A percentile compares a stretch with the other conserved stretches of the same genome.
Evolutionary conservation across 2,113 vertebrate species (phyloP).

Genomic region (Melozone crissalis): DNA sequence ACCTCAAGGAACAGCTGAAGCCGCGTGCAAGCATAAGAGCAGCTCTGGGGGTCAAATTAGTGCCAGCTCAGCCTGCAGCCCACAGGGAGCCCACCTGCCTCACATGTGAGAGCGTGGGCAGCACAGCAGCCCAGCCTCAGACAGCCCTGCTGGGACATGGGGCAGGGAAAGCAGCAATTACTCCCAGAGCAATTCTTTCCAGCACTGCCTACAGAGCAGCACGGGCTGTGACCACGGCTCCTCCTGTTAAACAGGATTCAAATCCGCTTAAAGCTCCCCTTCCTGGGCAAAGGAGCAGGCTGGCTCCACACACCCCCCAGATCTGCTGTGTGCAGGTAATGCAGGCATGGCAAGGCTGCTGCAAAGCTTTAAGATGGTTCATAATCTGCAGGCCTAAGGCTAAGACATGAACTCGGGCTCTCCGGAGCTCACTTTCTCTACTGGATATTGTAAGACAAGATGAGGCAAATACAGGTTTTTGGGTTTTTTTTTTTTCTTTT

Average conservation of each 20-base stretch:
- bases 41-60: background rate
- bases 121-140: background rate
- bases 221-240: conserved; percentile 23
- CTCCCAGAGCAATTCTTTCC: conserved; percentile 44
- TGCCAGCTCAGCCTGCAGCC: conserved; percentile 27
- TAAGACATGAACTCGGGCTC: conserved; percentile 32
- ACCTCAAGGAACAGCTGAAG: background rate
- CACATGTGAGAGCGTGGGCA: background rate
- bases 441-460: conserved; percentile 20
- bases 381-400: conserved; percentile 45
- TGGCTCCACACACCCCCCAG: background rate
- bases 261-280: conserved; percentile 63
- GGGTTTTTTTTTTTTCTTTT: background rate
- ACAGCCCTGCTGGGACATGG: background rate
- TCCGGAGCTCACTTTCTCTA: conserved; percentile 34
- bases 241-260: conserved; percentile 69
- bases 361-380: conserved; percentile 24
- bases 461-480: background rate
- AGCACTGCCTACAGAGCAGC: conserved; percentile 59
- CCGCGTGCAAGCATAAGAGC: background rate
- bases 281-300: background rate
- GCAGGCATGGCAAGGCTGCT: conserved; percentile 62
- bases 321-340: background rate
- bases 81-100: background rate
- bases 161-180: conserved; percentile 26